These are phyloP conservation scores for Apotomis capreana DNA, from an alignment of 2,888 invertebrate species.

Conservation along the genomic window DNA sequence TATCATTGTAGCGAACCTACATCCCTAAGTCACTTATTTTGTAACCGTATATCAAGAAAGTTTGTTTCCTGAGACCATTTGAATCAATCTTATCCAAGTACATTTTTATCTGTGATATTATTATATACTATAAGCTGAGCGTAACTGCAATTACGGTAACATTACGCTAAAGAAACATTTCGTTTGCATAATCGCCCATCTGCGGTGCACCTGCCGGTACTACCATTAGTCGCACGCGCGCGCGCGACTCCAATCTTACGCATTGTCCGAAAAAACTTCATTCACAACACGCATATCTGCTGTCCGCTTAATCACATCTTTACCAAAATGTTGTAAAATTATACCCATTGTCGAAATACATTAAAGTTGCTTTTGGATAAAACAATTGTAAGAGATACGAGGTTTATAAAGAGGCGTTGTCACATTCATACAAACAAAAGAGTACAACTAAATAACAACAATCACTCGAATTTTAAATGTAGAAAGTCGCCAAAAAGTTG, in stretches of 20 bases:
- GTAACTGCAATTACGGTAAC: conserved; percentile 29
- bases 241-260: conserved; percentile 29
- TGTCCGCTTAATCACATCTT: background rate
- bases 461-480: background rate
- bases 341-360: background rate
- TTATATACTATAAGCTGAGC: background rate
- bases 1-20: too few species aligned
- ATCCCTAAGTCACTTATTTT: too few species aligned
- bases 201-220: conserved; percentile 27
- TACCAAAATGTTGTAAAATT: background rate
- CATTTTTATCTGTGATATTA: too few species aligned
- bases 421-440: conserved; percentile 18
- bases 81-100: too few species aligned
- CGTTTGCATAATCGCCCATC: conserved; percentile 40
- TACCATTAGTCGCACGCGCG: conserved; percentile 37
- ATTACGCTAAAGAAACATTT: conserved; percentile 34
- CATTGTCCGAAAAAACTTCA: conserved; percentile 27
- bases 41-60: too few species aligned
- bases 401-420: background rate
- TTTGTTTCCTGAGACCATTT: too few species aligned
- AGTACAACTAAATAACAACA: background rate
- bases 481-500: background rate
- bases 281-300: conserved; percentile 5
- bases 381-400: conserved; percentile 2
- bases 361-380: background rate